Conservation (phyloP, 2,888 invertebrate species). For the Melinaea menophilus region DNA sequence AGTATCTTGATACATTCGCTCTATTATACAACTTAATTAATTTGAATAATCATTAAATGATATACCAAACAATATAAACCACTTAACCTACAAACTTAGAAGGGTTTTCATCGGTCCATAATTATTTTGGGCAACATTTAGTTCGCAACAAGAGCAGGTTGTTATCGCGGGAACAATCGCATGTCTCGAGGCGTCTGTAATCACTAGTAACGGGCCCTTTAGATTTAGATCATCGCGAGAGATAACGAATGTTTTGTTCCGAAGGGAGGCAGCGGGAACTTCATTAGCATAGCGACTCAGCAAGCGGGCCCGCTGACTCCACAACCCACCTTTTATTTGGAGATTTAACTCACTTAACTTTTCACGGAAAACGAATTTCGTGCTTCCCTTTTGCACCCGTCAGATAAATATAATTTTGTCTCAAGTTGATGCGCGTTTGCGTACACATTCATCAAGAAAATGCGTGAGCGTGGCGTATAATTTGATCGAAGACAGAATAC, state of each 20-base stretch:
- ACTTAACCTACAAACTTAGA: constrained; percentile 5
- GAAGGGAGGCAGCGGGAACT: constrained; percentile 43
- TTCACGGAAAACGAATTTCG: constrained; percentile 60
- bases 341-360: constrained; percentile 73
- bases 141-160: constrained; percentile 37
- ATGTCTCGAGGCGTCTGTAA: constrained; percentile 58
- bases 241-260: constrained; percentile 58
- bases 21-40: too few relatives aligned
- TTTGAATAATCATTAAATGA: background rate
- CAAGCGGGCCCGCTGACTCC: constrained; percentile 55
- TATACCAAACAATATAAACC: constrained; percentile 7
- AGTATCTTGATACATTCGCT: too few relatives aligned
- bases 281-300: constrained; percentile 65
- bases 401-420: constrained; percentile 42
- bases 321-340: constrained; percentile 69
- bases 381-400: constrained; percentile 45
- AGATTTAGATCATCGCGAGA: constrained; percentile 60
- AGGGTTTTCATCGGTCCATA: constrained; percentile 8
- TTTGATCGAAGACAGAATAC: constrained; percentile 69
- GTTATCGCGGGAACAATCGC: constrained; percentile 58
- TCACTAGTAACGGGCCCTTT: constrained; percentile 50
- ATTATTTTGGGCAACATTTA: constrained; percentile 26
- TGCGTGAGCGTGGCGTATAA: constrained; percentile 58
- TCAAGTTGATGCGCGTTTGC: constrained; percentile 42
- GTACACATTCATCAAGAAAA: constrained; percentile 43